Evolutionary conservation across 2,797 vertebrate genomes (phyloP), one percentile per base, ranked within the genome.

Genomic region (Melanotaenia trifasciata): DNA sequence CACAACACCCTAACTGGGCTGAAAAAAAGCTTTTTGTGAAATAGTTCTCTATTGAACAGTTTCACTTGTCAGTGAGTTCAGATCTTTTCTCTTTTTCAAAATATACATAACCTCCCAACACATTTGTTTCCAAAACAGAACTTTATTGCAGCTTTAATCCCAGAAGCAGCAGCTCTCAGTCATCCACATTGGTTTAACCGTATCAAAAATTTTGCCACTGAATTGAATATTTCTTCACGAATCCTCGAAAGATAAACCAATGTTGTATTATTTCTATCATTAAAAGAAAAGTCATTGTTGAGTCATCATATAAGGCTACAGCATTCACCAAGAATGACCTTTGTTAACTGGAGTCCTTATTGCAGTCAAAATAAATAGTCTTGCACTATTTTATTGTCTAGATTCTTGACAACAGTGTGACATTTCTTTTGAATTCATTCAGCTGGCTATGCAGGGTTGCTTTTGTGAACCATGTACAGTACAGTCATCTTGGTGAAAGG

Each of bases 41-140:
- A 14, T 33, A 35, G 32, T 14, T 38, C 26, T 20, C 20, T 2
- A 11, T 36, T 7, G 0, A 24, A 56, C 26, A 20, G 14, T n/a
- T 56, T 71, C 38, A 32, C 0, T 68, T 26, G 20, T 5, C 14
- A 45, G 16, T 45, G 16, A n/a, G 7, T 47, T 40, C 12, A 40
- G 3, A 40, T 43, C 40, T 43, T 43, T 36, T 36, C 3, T 5
- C 13, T 16, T 16, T 47, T 47, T 47, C 45, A 47, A n/a, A 47
- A 47, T 26, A 53, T 26, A 51, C 11, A 11, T 24, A 5, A 12
- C 50, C 50, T 22, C 20, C 47, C 4, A 4, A 22, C 8, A 10
- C n/a, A 26, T 53, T 8, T 26, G 57, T 10, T 2, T 59, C 70
- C 16, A 58, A 64, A 28, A 71, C 64, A 73, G 62, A 60, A 30